Evolutionary conservation across 2,888 invertebrate genomes (phyloP).

Genomic region (Diloba caeruleocephala): DNA sequence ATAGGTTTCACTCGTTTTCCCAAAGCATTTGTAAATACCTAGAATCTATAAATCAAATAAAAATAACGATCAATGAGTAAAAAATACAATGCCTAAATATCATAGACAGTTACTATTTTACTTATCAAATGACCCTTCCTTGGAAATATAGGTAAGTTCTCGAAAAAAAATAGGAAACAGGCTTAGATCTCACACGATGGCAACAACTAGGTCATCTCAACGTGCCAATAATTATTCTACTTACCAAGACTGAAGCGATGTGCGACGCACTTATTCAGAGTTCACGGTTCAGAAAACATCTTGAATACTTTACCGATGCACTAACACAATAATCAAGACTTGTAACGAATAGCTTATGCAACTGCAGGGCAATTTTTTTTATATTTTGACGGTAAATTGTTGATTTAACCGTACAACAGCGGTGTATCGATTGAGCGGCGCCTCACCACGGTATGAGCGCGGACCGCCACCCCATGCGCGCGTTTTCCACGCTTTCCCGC

Average conservation of each 20-base stretch:
- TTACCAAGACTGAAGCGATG: conserved; percentile 75
- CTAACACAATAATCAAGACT: conserved; percentile 31
- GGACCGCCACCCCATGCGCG: conserved; percentile 74
- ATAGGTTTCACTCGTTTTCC: background rate
- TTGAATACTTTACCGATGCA: conserved; percentile 36
- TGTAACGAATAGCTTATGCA: conserved; percentile 31
- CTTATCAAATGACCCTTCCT: conserved; percentile 7
- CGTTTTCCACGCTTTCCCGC: conserved; percentile 85
- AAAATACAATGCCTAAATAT: conserved; percentile 1
- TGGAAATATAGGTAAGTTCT: background rate
- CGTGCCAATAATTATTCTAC: conserved; percentile 84
- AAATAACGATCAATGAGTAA: too few species aligned
- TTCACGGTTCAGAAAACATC: conserved; percentile 51
- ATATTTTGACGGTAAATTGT: conserved; percentile 50
- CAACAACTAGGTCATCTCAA: conserved; percentile 83
- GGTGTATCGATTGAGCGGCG: conserved; percentile 83
- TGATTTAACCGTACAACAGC: conserved; percentile 62
- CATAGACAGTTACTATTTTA: background rate
- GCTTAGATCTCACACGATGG: conserved; percentile 35
- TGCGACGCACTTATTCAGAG: conserved; percentile 78
- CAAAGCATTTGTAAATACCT: too few species aligned
- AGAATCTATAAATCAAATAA: too few species aligned
- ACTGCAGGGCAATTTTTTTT: conserved; percentile 41
- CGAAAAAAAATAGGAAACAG: conserved; percentile 28
- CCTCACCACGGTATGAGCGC: conserved; percentile 79